Evolutionary conservation across 1,140 invertebrate species (phyloP).

Genomic region (Eumaeus atala): DNA sequence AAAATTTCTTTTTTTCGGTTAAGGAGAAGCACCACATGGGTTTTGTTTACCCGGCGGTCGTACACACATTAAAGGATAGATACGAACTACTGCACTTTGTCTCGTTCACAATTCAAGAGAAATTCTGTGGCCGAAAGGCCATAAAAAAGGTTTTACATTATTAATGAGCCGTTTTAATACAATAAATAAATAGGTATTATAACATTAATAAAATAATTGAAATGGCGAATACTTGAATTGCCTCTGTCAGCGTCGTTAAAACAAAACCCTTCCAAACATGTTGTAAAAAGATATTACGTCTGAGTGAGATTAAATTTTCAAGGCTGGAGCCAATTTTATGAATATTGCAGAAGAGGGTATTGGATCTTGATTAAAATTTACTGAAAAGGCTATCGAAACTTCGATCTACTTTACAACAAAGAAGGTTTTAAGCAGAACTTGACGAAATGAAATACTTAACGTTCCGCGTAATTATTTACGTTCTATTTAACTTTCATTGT

Average conservation of each 20-base stretch:
- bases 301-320: slow-evolving; percentile 16
- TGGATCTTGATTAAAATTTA: slow-evolving; percentile 28
- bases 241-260: slow-evolving; percentile 5
- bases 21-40: no score
- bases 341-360: slow-evolving; percentile 24
- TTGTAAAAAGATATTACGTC: slow-evolving; percentile 15
- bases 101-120: no score
- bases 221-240: no score
- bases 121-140: no score
- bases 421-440: slow-evolving; percentile 14
- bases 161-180: no score
- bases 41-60: no score
- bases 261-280: slow-evolving; percentile 13
- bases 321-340: slow-evolving; percentile 16
- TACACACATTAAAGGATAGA: no score
- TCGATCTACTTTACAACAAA: slow-evolving; percentile 16
- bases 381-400: slow-evolving; percentile 17
- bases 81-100: no score
- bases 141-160: no score
- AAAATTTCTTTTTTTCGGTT: no score
- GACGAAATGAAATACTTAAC: slow-evolving; percentile 15
- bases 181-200: no score
- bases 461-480: slow-evolving; percentile 5
- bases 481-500: slow-evolving; percentile 3
- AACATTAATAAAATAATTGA: neutral